Evolutionary conservation across 2,888 invertebrate species (phyloP).

Genomic region (Sclerodermus sp.): DNA sequence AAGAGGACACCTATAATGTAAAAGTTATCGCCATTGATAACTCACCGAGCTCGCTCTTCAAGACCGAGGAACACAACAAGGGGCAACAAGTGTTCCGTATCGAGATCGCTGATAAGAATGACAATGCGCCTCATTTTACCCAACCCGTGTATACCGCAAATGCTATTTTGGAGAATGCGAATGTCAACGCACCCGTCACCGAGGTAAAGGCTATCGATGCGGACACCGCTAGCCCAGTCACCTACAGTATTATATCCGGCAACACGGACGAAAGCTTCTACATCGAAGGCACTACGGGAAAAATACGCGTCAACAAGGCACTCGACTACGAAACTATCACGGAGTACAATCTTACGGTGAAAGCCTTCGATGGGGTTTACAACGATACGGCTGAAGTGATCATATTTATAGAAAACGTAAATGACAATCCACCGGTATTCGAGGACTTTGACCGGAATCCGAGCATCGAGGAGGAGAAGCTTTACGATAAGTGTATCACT

Average conservation of each 20-base stretch:
- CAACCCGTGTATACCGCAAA: constrained; percentile 73
- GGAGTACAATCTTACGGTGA: constrained; percentile 81
- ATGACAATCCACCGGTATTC: constrained; percentile 91
- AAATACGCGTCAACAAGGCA: constrained; percentile 75
- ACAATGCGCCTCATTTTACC: constrained; percentile 90
- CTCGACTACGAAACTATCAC: constrained; percentile 84
- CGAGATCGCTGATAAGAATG: constrained; percentile 93
- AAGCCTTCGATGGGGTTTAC: constrained; percentile 82
- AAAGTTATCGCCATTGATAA: constrained; percentile 90
- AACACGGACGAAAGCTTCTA: constrained; percentile 85
- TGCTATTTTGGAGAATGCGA: constrained; percentile 80
- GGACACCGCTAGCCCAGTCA: constrained; percentile 83
- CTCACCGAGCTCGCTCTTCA: constrained; percentile 76
- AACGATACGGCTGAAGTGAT: constrained; percentile 82
- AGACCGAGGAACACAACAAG: constrained; percentile 71
- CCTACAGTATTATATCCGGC: constrained; percentile 85
- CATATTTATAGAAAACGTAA: constrained; percentile 85
- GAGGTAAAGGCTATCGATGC: constrained; percentile 86
- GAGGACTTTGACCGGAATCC: constrained; percentile 69
- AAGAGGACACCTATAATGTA: constrained; percentile 81
- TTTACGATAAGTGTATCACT: constrained; percentile 61
- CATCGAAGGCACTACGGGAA: constrained; percentile 83
- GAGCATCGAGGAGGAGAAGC: constrained; percentile 74
- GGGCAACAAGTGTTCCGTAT: constrained; percentile 83
- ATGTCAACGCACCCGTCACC: constrained; percentile 79